phyloP scores from a whole-genome alignment of 2,113 vertebrate genomes.

The Onychostoma macrolepis region DNA sequence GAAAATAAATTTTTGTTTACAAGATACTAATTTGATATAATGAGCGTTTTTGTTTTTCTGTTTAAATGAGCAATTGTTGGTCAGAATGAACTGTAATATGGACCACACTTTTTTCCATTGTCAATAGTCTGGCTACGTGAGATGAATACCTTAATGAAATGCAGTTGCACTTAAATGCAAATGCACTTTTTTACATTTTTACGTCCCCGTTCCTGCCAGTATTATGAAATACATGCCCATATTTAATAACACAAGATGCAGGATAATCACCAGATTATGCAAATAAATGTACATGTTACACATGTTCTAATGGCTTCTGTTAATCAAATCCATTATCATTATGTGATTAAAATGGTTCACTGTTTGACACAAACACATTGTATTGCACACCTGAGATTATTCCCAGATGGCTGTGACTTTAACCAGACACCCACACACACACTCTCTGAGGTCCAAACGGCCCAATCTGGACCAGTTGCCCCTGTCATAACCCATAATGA shows the following conservation, averaged over 20 bases:
- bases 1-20: neutral
- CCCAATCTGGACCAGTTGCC: slow-evolving; percentile 41
- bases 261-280: slow-evolving; percentile 37
- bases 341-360: slow-evolving; percentile 24
- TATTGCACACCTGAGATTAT: slow-evolving; percentile 53
- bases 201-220: neutral
- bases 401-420: slow-evolving; percentile 55
- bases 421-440: slow-evolving; percentile 47
- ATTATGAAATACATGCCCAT: neutral
- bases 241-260: slow-evolving; percentile 1
- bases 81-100: neutral
- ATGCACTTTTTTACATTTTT: neutral
- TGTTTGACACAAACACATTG: slow-evolving; percentile 14
- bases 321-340: slow-evolving; percentile 31
- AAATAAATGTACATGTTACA: slow-evolving; percentile 31
- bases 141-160: neutral
- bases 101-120: neutral
- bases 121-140: neutral
- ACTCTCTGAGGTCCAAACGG: neutral
- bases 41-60: slow-evolving; percentile 8
- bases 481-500: slow-evolving; percentile 35
- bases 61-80: neutral
- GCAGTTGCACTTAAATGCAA: slow-evolving; percentile 8
- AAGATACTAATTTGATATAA: neutral
- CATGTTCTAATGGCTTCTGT: slow-evolving; percentile 34